These are phyloP conservation scores for Sinelater perroti DNA, from an alignment of 2,888 invertebrate genomes.

Conservation along the genomic window DNA sequence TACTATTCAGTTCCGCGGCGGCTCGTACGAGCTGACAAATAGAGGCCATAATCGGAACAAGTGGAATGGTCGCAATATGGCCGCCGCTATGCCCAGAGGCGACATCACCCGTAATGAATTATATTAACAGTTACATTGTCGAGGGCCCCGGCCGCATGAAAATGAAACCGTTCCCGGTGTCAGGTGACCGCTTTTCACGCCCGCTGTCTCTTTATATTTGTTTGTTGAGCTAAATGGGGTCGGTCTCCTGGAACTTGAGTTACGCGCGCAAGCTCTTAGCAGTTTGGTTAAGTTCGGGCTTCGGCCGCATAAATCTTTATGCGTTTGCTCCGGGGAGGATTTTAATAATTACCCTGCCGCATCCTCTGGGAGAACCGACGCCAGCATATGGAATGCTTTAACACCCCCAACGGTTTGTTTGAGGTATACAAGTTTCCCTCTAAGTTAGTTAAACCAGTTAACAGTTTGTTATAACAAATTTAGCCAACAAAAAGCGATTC, in stretches of 20 bases:
- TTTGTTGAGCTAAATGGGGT: constrained; percentile 39
- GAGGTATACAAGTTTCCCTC: no score
- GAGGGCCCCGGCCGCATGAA: constrained; percentile 36
- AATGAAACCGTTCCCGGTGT: constrained; percentile 36
- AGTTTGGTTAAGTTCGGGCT: constrained; percentile 21
- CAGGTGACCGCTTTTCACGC: constrained; percentile 38
- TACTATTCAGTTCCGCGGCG: constrained; percentile 34
- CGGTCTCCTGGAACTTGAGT: constrained; percentile 36
- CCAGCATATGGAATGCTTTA: no score
- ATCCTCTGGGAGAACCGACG: background rate
- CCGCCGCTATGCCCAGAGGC: constrained; percentile 42
- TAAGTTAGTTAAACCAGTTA: no score
- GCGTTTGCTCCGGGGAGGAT: constrained; percentile 5
- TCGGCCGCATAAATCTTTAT: no score
- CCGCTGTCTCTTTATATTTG: constrained; percentile 40
- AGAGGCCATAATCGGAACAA: constrained; percentile 37
- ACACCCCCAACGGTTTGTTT: no score
- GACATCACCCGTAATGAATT: constrained; percentile 46
- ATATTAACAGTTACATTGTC: constrained; percentile 44
- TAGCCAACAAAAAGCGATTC: no score
- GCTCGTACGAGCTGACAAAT: constrained; percentile 33
- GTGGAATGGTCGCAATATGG: constrained; percentile 38
- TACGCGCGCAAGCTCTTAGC: constrained; percentile 25
- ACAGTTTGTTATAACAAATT: no score
- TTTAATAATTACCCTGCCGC: constrained; percentile 11